These are phyloP conservation scores for Rhaphigaster nebulosa DNA, from an alignment of 2,888 invertebrate species.

Conservation along the genomic window DNA sequence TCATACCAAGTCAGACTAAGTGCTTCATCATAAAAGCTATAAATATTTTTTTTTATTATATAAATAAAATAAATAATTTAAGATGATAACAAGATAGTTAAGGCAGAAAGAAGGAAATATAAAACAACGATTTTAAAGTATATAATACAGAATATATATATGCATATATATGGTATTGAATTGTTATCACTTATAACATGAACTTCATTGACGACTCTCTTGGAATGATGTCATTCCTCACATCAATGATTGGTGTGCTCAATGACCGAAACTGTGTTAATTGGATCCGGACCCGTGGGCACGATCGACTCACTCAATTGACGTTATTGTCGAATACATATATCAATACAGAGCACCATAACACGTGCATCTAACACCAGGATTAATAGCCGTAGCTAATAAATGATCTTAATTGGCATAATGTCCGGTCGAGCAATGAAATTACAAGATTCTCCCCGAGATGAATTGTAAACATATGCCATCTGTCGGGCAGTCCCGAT, in stretches of 20 bases:
- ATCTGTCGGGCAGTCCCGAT: not conserved
- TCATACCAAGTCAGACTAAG: no score
- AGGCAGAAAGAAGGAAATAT: no score
- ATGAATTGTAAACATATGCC: not conserved
- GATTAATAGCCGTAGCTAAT: not conserved
- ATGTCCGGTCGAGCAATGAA: not conserved
- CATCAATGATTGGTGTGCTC: not conserved
- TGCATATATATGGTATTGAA: no score
- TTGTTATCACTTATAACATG: not conserved
- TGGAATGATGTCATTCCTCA: not conserved
- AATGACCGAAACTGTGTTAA: slow-evolving; percentile 23
- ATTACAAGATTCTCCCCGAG: not conserved
- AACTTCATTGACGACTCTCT: not conserved
- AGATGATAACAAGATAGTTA: no score
- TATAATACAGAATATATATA: no score
- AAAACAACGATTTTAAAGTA: no score
- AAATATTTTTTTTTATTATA: no score
- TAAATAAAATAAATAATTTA: no score
- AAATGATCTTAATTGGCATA: not conserved
- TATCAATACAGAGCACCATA: not conserved
- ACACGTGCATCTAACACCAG: not conserved
- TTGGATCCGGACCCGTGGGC: not conserved
- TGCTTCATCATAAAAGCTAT: no score
- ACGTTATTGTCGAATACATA: not conserved
- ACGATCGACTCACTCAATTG: not conserved